Evolutionary conservation across 1,140 invertebrate genomes (phyloP).

Genomic region (Asobara japonica): DNA sequence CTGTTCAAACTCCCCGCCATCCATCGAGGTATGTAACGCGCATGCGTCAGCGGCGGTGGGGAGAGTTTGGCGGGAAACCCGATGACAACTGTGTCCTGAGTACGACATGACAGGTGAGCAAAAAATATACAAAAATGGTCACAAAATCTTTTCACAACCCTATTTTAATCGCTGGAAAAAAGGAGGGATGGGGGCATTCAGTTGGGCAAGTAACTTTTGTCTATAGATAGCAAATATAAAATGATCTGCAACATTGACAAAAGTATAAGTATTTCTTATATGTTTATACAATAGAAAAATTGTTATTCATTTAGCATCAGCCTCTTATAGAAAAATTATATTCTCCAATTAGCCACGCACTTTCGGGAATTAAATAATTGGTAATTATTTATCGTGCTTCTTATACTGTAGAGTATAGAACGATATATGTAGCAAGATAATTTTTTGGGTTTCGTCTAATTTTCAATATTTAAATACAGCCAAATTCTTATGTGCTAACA

Average conservation of each 20-base stretch:
- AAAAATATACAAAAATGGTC: too few species aligned
- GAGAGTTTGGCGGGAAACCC: too few species aligned
- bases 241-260: conserved; percentile 18
- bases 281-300: conserved; percentile 24
- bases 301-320: not conserved
- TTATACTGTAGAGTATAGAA: too few species aligned
- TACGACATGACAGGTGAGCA: too few species aligned
- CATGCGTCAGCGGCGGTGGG: too few species aligned
- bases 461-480: not conserved
- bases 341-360: not conserved
- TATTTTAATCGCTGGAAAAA: too few species aligned
- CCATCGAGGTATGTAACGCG: too few species aligned
- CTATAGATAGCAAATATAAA: conserved; percentile 26
- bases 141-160: too few species aligned
- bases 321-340: conserved; percentile 24
- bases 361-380: not conserved
- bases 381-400: not conserved
- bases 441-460: not conserved
- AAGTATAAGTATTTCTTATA: conserved; percentile 17
- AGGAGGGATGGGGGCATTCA: too few species aligned
- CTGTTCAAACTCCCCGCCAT: too few species aligned
- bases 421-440: too few species aligned
- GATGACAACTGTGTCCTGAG: too few species aligned
- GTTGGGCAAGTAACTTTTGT: conserved; percentile 9
- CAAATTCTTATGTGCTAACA: not conserved